Evolutionary conservation across 2,888 invertebrate species (phyloP).

Genomic region (Rhagophthalmus giganteus): DNA sequence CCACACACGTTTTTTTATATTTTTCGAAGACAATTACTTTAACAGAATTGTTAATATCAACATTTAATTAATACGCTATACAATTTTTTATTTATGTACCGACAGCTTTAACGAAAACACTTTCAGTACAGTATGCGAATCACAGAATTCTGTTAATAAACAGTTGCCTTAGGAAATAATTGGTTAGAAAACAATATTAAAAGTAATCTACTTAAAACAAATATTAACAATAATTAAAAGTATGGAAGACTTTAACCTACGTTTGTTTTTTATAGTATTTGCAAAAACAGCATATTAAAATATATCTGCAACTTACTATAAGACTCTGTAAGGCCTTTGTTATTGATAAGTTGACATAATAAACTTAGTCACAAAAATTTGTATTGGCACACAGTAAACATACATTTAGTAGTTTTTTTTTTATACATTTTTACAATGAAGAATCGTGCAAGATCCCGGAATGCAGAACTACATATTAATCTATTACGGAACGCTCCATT

Average conservation of each 20-base stretch:
- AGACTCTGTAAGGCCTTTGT: constrained; percentile 50
- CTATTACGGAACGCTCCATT: constrained; percentile 3
- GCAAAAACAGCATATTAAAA: constrained; percentile 50
- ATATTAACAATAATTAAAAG: constrained; percentile 36
- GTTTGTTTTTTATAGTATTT: constrained; percentile 38
- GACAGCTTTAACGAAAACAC: too few relatives aligned
- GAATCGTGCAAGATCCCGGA: constrained; percentile 16
- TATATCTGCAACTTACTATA: constrained; percentile 46
- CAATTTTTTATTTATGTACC: too few relatives aligned
- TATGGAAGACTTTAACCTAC: constrained; percentile 51
- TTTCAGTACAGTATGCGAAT: too few relatives aligned
- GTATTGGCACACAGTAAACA: constrained; percentile 27
- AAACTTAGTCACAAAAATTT: constrained; percentile 22
- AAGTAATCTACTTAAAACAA: constrained; percentile 9
- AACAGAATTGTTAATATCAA: too few relatives aligned
- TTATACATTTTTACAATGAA: constrained; percentile 24
- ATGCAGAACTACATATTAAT: constrained; percentile 21
- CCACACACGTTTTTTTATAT: too few relatives aligned
- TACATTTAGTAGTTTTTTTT: constrained; percentile 17
- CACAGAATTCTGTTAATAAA: too few relatives aligned
- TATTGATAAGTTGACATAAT: constrained; percentile 20
- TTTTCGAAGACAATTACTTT: too few relatives aligned
- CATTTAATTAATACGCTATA: too few relatives aligned
- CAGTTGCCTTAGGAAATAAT: too few relatives aligned
- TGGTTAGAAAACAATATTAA: too few relatives aligned